Percentiles rank a stretch among this genome's conserved stretches.
Conservation (phyloP, 2,888 invertebrate species). For the Schizaphis graminum region DNA sequence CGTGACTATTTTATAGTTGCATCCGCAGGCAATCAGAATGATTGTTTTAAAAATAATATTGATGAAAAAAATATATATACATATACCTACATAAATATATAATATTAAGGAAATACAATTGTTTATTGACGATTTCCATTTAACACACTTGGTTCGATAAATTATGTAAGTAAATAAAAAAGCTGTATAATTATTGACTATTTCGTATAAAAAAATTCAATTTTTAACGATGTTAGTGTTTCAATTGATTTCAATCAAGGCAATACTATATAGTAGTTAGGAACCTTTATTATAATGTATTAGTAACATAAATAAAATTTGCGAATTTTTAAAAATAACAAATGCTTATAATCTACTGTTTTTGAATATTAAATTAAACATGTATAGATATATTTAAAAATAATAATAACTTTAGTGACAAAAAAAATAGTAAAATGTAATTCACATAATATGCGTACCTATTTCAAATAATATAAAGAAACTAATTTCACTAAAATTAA, state of each 20-base stretch:
- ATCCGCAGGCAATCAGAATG: not conserved
- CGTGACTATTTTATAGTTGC: not conserved
- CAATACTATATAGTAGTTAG: not conserved
- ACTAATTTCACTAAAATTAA: too few relatives aligned
- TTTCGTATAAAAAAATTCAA: not conserved
- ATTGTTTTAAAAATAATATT: not conserved
- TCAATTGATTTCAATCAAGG: not conserved
- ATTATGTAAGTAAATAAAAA: not conserved
- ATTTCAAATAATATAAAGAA: not conserved
- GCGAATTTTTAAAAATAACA: not conserved
- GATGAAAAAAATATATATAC: not conserved
- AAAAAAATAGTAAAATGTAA: not conserved
- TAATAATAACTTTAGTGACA: not conserved
- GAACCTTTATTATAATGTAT: not conserved
- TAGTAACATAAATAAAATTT: not conserved
- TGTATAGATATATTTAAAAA: not conserved
- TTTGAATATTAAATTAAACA: not conserved
- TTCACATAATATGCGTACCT: not conserved
- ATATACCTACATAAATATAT: not conserved
- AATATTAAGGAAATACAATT: not conserved
- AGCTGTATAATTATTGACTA: not conserved
- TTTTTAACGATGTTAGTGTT: not conserved
- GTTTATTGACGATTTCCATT: not conserved
- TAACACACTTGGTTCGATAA: not conserved
- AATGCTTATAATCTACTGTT: not conserved